Evolutionary conservation across 2,888 invertebrate species (phyloP).

Genomic region (Camponotus fellah): DNA sequence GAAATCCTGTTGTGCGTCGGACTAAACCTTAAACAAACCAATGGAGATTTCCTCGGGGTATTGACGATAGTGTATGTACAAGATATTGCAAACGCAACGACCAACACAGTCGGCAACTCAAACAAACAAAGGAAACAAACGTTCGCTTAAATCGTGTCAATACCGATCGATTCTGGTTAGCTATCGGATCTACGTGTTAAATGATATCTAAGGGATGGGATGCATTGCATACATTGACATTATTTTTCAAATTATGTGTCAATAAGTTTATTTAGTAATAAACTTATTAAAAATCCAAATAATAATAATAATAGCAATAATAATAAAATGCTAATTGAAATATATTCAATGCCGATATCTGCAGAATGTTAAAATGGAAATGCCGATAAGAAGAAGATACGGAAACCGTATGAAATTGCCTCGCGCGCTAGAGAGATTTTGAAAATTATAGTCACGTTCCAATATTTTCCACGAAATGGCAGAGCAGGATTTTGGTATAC

Average conservation of each 20-base stretch:
- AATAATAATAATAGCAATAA: not conserved
- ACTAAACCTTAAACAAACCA: slow-evolving; percentile 53
- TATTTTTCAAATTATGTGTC: not conserved
- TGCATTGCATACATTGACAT: not conserved
- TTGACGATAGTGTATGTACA: slow-evolving; percentile 54
- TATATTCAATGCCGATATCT: slow-evolving; percentile 6
- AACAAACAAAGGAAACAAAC: slow-evolving; percentile 70
- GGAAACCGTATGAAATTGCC: slow-evolving; percentile 21
- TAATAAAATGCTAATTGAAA: not conserved
- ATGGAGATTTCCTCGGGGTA: slow-evolving; percentile 54
- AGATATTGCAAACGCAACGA: slow-evolving; percentile 53
- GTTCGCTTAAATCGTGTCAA: slow-evolving; percentile 69
- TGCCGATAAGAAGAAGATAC: slow-evolving; percentile 23
- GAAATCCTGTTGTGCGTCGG: slow-evolving; percentile 48
- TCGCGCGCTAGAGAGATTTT: slow-evolving; percentile 18
- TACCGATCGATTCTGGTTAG: slow-evolving; percentile 66
- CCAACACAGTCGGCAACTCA: slow-evolving; percentile 58
- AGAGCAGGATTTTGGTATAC: slow-evolving; percentile 41
- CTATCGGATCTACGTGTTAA: slow-evolving; percentile 67
- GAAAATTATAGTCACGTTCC: slow-evolving; percentile 54
- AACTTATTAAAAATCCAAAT: not conserved
- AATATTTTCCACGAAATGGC: slow-evolving; percentile 36
- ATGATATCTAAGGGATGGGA: slow-evolving; percentile 60
- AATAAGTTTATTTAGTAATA: not conserved
- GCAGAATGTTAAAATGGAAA: slow-evolving; percentile 24